Evolutionary conservation across 2,888 invertebrate species (phyloP).

Genomic region (Atrina japonica): DNA sequence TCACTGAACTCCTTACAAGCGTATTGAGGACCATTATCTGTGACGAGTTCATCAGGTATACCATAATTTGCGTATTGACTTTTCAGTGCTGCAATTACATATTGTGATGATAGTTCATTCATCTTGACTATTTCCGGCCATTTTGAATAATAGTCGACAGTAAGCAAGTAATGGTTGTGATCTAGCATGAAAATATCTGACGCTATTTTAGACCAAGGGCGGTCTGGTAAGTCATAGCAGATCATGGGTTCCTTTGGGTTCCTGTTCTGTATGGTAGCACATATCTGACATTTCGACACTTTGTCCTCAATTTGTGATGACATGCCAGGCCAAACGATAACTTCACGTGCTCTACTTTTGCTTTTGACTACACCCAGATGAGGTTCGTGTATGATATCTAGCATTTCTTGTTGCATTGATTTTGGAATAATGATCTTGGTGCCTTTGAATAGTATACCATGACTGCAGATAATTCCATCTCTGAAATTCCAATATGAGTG

Average conservation of each 20-base stretch:
- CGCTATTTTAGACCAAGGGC: slow-evolving; percentile 34
- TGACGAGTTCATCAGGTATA: slow-evolving; percentile 13
- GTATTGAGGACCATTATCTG: no score
- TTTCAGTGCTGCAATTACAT: no score
- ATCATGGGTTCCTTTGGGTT: slow-evolving; percentile 31
- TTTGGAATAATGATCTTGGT: slow-evolving; percentile 25
- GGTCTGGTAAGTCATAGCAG: slow-evolving; percentile 32
- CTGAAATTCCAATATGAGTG: slow-evolving; percentile 21
- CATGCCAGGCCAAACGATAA: slow-evolving; percentile 35
- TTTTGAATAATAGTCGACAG: slow-evolving; percentile 39
- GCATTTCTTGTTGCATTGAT: slow-evolving; percentile 25
- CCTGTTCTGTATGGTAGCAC: slow-evolving; percentile 18
- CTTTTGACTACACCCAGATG: slow-evolving; percentile 34
- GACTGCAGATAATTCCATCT: slow-evolving; percentile 12
- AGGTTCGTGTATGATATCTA: slow-evolving; percentile 24
- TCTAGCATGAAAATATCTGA: slow-evolving; percentile 30
- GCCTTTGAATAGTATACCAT: slow-evolving; percentile 34
- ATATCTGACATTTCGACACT: slow-evolving; percentile 20
- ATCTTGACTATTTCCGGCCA: slow-evolving; percentile 27
- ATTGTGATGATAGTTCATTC: neutral
- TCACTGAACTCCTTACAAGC: no score
- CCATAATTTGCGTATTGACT: slow-evolving; percentile 7
- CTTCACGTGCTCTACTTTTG: slow-evolving; percentile 25
- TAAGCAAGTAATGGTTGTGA: slow-evolving; percentile 30
- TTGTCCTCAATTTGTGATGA: slow-evolving; percentile 24